Evolutionary conservation across 2,113 vertebrate genomes (phyloP), one percentile per base, ranked within the genome.

Genomic region (Lontra canadensis): DNA sequence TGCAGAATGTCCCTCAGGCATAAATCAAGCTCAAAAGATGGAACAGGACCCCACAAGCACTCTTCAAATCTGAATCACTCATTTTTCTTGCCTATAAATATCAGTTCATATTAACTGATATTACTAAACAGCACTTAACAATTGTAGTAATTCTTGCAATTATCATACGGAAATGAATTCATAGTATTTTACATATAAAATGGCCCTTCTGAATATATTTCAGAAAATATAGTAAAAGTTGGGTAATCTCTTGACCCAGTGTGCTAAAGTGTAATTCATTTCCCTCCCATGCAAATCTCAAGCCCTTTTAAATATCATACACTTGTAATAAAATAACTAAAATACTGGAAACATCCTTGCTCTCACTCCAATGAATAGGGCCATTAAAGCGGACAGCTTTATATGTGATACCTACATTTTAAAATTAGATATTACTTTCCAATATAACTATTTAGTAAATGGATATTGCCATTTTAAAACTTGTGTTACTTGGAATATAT

Each of bases 31-130:
- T 63, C n/a, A 95, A 49, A 17, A 78, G n/a, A 34, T 63, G 21
- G 36, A 90, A 82, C 61, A 91, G 47, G 71, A 95, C n/a, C 55
- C 36, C 23, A 57, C 29, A 88, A 85, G 71, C 52, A 39, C 18
- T 67, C 52, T 94, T 90, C 34, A 84, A 85, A 97, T 59, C 31
- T 47, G 73, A 97, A 88, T 39, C 10, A 73, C 57, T 26, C 39
- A 63, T 96, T 94, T 97, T 87, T 47, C 25, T 95, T 92, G n/a
- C 6, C 80, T 55, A 47, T 85, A 87, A 73, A 95, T 94, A 87
- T 80, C 20, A 91, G 78, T 93, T 93, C 49, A 57, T 76, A 82
- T 93, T 69, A 88, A 93, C 47, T 87, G n/a, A 92, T 93, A 83
- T n/a, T 42, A 71, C 10, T 79, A 44, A 92, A 61, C 26, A 63